Percentiles rank a stretch among this genome's conserved stretches.
Evolutionary conservation across 2,888 invertebrate genomes (phyloP).

Genomic region (Pecten maximus): DNA sequence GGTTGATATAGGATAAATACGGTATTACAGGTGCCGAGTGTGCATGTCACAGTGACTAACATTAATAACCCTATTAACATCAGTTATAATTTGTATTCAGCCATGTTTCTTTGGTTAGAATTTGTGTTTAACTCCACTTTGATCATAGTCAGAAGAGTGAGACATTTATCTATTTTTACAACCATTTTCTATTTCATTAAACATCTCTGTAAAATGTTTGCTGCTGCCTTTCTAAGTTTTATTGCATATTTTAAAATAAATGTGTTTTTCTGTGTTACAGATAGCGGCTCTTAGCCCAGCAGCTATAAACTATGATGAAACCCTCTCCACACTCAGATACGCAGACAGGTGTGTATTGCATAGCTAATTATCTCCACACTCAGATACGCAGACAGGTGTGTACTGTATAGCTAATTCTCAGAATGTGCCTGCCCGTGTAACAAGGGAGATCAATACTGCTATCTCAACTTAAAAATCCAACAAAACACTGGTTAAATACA

Average conservation of each 20-base stretch:
- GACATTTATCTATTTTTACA: too few species aligned
- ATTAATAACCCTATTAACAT: too few species aligned
- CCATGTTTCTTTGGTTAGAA: too few species aligned
- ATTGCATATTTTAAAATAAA: neutral
- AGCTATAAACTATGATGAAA: slow-evolving; percentile 77
- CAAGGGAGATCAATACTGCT: neutral
- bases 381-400: slow-evolving; percentile 75
- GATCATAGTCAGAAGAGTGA: too few species aligned
- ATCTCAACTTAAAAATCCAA: neutral
- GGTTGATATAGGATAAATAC: too few species aligned
- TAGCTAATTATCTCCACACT: slow-evolving; percentile 57
- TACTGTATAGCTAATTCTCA: neutral
- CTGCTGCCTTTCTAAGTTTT: neutral
- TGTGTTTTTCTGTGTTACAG: slow-evolving; percentile 56
- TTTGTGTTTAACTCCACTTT: too few species aligned
- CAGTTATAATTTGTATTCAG: too few species aligned
- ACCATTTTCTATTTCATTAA: too few species aligned
- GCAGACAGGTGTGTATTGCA: slow-evolving; percentile 69
- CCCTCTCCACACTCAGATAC: slow-evolving; percentile 74
- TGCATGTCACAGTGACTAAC: too few species aligned
- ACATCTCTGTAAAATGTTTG: too few species aligned
- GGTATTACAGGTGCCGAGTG: too few species aligned
- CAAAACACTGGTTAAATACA: neutral
- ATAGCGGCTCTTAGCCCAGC: slow-evolving; percentile 76
- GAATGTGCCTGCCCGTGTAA: neutral